phyloP scores from a whole-genome alignment of 2,888 invertebrate genomes.

The Enchytraeus crypticus region DNA sequence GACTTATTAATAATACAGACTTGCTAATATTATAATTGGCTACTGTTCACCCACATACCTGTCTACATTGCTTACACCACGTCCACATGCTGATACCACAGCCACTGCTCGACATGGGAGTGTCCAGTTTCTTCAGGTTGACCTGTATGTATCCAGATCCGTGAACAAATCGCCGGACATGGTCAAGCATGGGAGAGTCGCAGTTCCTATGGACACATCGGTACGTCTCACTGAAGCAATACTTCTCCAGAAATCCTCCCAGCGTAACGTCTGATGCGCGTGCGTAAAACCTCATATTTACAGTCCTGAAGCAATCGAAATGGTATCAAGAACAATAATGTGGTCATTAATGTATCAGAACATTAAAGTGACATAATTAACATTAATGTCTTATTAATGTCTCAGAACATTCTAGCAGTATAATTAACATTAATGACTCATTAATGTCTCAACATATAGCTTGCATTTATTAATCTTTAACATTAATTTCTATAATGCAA shows the following conservation, averaged over 20 bases:
- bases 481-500: too few species aligned
- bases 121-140: slow-evolving; percentile 53
- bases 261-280: slow-evolving; percentile 79
- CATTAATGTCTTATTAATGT: too few species aligned
- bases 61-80: slow-evolving; percentile 62
- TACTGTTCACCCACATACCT: too few species aligned
- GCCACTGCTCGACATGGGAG: slow-evolving; percentile 49
- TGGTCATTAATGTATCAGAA: too few species aligned
- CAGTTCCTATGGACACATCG: slow-evolving; percentile 72
- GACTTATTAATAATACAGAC: too few species aligned
- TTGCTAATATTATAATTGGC: too few species aligned
- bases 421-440: too few species aligned
- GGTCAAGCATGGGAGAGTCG: slow-evolving; percentile 74
- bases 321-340: neutral
- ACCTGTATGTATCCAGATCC: slow-evolving; percentile 65
- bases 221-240: slow-evolving; percentile 77
- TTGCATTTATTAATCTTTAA: too few species aligned
- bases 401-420: too few species aligned
- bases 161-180: slow-evolving; percentile 72
- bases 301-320: slow-evolving; percentile 56
- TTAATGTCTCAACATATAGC: too few species aligned
- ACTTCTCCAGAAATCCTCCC: slow-evolving; percentile 83
- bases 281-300: slow-evolving; percentile 90
- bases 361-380: too few species aligned
- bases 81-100: slow-evolving; percentile 69